phyloP scores from a whole-genome alignment of 2,113 vertebrate genomes.

The Lipotes vexillifer region DNA sequence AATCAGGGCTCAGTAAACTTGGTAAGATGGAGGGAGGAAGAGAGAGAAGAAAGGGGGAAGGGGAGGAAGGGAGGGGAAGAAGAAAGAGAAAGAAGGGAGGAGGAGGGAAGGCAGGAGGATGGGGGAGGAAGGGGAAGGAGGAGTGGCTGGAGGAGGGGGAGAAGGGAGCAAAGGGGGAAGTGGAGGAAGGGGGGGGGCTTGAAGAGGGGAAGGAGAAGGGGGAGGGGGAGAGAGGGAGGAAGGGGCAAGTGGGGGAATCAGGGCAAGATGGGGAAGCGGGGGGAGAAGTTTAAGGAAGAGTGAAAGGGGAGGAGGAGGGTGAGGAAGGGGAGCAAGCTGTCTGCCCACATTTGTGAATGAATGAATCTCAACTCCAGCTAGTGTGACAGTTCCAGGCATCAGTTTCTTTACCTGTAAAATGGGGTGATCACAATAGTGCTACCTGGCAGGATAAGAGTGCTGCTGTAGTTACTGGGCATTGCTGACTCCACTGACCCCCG shows the following conservation, averaged over 20 bases:
- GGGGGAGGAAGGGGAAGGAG: accelerated
- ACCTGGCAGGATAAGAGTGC: neutral
- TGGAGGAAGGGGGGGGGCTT: neutral
- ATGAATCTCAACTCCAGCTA: neutral
- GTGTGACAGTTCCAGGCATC: neutral
- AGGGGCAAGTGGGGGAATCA: neutral
- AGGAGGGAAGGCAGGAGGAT: accelerated
- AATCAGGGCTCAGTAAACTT: neutral
- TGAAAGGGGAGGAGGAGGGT: neutral
- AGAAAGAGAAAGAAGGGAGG: neutral
- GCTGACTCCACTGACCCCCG: neutral
- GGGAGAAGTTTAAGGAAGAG: neutral
- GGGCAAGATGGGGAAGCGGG: neutral
- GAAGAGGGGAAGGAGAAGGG: neutral
- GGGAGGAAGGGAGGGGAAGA: neutral
- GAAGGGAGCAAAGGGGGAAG: too few species aligned
- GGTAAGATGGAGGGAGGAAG: too few species aligned
- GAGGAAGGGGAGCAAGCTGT: neutral
- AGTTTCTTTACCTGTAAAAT: neutral
- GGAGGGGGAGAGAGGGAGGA: neutral
- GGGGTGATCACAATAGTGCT: neutral
- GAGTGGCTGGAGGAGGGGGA: too few species aligned
- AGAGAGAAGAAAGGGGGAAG: too few species aligned
- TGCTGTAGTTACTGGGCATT: neutral
- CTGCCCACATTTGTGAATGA: neutral